Percentiles rank a stretch among this genome's conserved stretches.
Evolutionary conservation across 2,888 invertebrate species (phyloP).

Genomic region (Apodemia hepburni): DNA sequence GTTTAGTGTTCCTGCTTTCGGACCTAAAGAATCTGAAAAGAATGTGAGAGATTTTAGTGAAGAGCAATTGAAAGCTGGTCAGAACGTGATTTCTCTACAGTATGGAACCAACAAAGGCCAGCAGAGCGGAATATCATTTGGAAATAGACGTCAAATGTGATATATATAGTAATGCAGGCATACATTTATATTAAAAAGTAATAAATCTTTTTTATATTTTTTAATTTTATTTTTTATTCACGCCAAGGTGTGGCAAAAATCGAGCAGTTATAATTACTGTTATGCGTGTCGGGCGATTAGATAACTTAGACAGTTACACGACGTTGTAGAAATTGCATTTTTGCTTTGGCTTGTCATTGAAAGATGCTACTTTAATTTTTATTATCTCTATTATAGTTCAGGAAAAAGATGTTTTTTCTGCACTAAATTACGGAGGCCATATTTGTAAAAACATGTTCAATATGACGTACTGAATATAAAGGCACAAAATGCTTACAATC

Average conservation of each 20-base stretch:
- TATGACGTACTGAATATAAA: too few species aligned
- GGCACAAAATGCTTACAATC: too few species aligned
- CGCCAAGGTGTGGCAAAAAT: conserved; percentile 27
- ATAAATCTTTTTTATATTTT: conserved; percentile 57
- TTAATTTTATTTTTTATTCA: conserved; percentile 32
- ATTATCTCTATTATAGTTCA: background rate
- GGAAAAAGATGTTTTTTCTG: too few species aligned
- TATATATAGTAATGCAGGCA: conserved; percentile 38
- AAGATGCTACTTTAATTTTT: background rate
- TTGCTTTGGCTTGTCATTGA: conserved; percentile 28
- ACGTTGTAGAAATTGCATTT: conserved; percentile 24
- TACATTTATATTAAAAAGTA: conserved; percentile 42
- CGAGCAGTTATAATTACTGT: background rate
- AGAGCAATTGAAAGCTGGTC: conserved; percentile 95
- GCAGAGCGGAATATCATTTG: conserved; percentile 97
- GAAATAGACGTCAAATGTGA: conserved; percentile 97
- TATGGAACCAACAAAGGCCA: conserved; percentile 98
- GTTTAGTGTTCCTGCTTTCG: conserved; percentile 93
- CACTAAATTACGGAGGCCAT: too few species aligned
- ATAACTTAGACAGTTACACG: conserved; percentile 36
- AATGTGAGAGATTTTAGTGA: conserved; percentile 96
- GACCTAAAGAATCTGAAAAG: conserved; percentile 97
- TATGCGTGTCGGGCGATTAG: conserved; percentile 42
- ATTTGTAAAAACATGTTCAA: too few species aligned
- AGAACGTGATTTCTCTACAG: conserved; percentile 95